Conservation (phyloP, 2,797 vertebrate species). For the Neosilurus mollespiculum region DNA sequence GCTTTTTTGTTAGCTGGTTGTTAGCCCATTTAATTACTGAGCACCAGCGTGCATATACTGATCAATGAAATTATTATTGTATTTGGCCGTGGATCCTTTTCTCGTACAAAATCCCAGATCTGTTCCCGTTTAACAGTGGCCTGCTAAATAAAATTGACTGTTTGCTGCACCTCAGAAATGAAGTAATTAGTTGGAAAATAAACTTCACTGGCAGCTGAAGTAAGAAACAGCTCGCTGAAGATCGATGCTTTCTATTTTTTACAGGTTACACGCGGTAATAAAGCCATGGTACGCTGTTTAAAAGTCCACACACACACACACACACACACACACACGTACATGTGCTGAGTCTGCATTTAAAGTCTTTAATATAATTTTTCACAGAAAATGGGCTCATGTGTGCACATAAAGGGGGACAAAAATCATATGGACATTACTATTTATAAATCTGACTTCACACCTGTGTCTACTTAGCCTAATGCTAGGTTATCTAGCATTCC, state of each 20-base stretch:
- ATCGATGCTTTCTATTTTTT: slow-evolving; percentile 8
- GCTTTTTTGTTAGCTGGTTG: background rate
- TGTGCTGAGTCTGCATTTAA: background rate
- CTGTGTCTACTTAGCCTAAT: background rate
- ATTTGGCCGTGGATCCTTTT: background rate
- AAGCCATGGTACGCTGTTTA: background rate
- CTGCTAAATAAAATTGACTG: slow-evolving; percentile 29
- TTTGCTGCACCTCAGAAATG: background rate
- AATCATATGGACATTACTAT: background rate
- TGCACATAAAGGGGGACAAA: too few species aligned
- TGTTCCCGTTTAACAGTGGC: slow-evolving; percentile 15
- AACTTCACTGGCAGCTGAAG: slow-evolving; percentile 7
- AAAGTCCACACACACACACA: background rate
- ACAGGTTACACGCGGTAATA: background rate
- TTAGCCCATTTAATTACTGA: background rate
- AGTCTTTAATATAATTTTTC: background rate
- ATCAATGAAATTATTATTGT: slow-evolving; percentile 10
- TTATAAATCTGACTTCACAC: too few species aligned
- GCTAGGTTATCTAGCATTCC: background rate
- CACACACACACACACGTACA: background rate
- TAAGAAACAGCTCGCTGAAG: background rate
- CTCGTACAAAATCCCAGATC: background rate
- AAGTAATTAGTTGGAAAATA: slow-evolving; percentile 33
- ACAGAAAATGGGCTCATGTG: background rate
- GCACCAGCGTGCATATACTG: background rate